A percentile compares a stretch with the other conserved stretches of the same genome.
Evolutionary conservation across 2,888 invertebrate genomes (phyloP).

Genomic region (Metopia argyrocephala): DNA sequence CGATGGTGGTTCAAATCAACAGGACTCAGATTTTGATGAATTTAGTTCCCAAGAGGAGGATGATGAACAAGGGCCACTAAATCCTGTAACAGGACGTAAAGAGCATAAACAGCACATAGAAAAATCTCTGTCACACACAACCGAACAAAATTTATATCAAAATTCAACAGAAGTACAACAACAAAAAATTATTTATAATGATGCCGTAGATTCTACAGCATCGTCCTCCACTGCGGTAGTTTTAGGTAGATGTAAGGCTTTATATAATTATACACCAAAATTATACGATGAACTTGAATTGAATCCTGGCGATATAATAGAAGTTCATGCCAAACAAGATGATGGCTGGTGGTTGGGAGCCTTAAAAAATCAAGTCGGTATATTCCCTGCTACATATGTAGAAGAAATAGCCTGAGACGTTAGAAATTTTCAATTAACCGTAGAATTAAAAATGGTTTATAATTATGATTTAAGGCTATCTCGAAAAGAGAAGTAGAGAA

Average conservation of each 20-base stretch:
- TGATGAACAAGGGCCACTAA: slow-evolving; percentile 73
- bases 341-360: slow-evolving; percentile 98
- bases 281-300: slow-evolving; percentile 91
- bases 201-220: slow-evolving; percentile 23
- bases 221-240: slow-evolving; percentile 61
- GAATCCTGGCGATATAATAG: slow-evolving; percentile 89
- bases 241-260: slow-evolving; percentile 88
- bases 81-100: slow-evolving; percentile 53
- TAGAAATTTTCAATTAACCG: too few relatives aligned
- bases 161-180: slow-evolving; percentile 59
- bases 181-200: slow-evolving; percentile 42
- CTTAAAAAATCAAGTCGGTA: slow-evolving; percentile 87
- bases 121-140: slow-evolving; percentile 61
- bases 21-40: slow-evolving; percentile 92
- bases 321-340: slow-evolving; percentile 92
- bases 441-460: neutral
- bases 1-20: slow-evolving; percentile 92
- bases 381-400: slow-evolving; percentile 96
- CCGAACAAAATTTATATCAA: slow-evolving; percentile 64
- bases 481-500: slow-evolving; percentile 15
- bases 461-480: slow-evolving; percentile 35
- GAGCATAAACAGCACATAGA: slow-evolving; percentile 63
- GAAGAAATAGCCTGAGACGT: slow-evolving; percentile 84
- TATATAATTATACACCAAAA: slow-evolving; percentile 93
- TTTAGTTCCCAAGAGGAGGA: slow-evolving; percentile 87